These are phyloP conservation scores for Neostethus bicornis DNA, from an alignment of 2,797 vertebrate species.

Conservation along the genomic window DNA sequence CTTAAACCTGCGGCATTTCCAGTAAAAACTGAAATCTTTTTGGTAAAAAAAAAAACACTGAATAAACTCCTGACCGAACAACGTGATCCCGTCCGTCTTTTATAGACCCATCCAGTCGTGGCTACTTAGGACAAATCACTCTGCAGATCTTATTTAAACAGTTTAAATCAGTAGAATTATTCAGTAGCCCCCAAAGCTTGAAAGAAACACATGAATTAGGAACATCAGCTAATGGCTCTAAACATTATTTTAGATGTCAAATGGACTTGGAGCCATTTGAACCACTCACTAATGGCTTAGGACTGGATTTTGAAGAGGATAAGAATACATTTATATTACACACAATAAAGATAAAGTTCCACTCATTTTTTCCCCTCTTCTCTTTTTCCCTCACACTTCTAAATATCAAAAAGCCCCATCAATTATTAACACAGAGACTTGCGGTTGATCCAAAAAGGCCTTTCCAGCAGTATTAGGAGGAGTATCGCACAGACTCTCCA, in stretches of 20 bases:
- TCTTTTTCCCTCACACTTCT: constrained; percentile 29
- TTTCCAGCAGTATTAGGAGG: constrained; percentile 55
- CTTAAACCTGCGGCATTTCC: not conserved
- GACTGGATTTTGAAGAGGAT: not conserved
- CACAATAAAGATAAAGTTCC: constrained; percentile 3
- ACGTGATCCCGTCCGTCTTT: not conserved
- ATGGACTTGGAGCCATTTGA: not conserved
- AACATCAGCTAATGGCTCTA: not conserved
- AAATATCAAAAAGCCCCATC: constrained; percentile 70
- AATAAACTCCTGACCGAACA: not conserved
- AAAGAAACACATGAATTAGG: not conserved
- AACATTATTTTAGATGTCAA: constrained; percentile 3
- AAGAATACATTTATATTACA: not conserved
- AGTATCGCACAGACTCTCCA: constrained; percentile 19
- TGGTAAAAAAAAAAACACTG: constrained; percentile 1
- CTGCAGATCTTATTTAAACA: constrained; percentile 1
- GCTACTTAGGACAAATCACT: constrained; percentile 8
- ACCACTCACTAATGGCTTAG: not conserved
- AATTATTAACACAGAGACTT: constrained; percentile 69
- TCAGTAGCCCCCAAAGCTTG: not conserved
- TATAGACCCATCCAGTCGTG: not conserved
- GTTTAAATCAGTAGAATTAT: constrained; percentile 5
- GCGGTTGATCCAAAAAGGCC: constrained; percentile 60
- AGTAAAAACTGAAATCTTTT: not conserved
- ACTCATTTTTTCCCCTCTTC: constrained; percentile 3